Evolutionary conservation across 2,888 invertebrate genomes (phyloP).

Genomic region (Cataglyphis altisquamis): DNA sequence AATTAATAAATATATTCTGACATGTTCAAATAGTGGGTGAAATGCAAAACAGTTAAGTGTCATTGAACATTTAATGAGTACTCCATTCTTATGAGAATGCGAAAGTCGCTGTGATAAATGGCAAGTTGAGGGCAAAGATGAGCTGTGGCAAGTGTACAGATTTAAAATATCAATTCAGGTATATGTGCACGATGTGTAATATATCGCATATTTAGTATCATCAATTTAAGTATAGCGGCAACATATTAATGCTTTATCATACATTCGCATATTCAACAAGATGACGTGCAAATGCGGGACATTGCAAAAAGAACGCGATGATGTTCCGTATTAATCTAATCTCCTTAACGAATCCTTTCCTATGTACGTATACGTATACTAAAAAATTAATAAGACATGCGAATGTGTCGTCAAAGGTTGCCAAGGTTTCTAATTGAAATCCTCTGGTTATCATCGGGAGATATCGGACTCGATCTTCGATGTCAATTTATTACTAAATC

Average conservation of each 20-base stretch:
- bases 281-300: background rate
- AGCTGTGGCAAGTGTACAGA: background rate
- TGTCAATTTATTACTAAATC: background rate
- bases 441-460: background rate
- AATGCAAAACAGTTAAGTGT: background rate
- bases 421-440: background rate
- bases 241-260: background rate
- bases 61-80: background rate
- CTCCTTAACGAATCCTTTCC: background rate
- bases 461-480: background rate
- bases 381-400: background rate
- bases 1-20: constrained; percentile 16
- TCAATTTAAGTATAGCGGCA: background rate
- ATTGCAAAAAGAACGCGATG: background rate
- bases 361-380: background rate
- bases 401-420: background rate
- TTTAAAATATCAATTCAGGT: background rate
- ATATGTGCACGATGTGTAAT: background rate
- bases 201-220: constrained; percentile 2
- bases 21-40: background rate
- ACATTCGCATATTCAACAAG: background rate
- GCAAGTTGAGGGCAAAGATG: background rate
- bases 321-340: background rate
- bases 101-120: constrained; percentile 26
- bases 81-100: background rate